Evolutionary conservation across 1,140 invertebrate species (phyloP).

Genomic region (Halictus rubicundus): DNA sequence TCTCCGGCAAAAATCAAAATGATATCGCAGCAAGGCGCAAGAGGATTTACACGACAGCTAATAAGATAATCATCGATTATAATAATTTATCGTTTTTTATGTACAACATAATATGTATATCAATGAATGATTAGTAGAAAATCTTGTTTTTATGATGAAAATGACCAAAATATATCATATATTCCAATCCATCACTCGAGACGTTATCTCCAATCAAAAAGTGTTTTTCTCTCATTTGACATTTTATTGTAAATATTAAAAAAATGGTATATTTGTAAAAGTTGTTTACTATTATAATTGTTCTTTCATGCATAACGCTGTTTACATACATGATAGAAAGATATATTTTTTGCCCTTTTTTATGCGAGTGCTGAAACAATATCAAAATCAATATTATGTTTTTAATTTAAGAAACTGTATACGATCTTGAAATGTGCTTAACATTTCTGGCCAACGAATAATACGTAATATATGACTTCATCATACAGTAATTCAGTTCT

Average conservation of each 20-base stretch:
- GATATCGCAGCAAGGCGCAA: slow-evolving; percentile 15
- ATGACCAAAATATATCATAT: slow-evolving; percentile 44
- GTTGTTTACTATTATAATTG: neutral
- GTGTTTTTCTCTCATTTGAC: slow-evolving; percentile 2
- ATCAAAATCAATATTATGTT: neutral
- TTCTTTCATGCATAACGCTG: neutral
- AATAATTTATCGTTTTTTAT: slow-evolving; percentile 40
- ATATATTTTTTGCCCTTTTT: neutral
- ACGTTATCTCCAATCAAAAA: slow-evolving; percentile 12
- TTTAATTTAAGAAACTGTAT: neutral
- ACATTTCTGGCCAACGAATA: neutral
- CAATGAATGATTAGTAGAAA: slow-evolving; percentile 35
- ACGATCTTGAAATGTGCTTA: neutral
- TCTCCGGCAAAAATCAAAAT: slow-evolving; percentile 44
- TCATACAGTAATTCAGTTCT: neutral
- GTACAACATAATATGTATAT: slow-evolving; percentile 28
- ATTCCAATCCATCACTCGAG: slow-evolving; percentile 16
- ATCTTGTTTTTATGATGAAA: slow-evolving; percentile 44
- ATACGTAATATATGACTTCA: neutral
- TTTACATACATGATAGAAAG: neutral
- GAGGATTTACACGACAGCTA: slow-evolving; percentile 16
- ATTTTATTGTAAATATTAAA: slow-evolving; percentile 3
- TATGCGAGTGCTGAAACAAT: neutral
- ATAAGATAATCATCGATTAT: slow-evolving; percentile 21
- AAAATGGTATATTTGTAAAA: slow-evolving; percentile 1